Evolutionary conservation across 2,113 vertebrate species (phyloP), one percentile per base, ranked within the genome.

Genomic region (Xenopus borealis): DNA sequence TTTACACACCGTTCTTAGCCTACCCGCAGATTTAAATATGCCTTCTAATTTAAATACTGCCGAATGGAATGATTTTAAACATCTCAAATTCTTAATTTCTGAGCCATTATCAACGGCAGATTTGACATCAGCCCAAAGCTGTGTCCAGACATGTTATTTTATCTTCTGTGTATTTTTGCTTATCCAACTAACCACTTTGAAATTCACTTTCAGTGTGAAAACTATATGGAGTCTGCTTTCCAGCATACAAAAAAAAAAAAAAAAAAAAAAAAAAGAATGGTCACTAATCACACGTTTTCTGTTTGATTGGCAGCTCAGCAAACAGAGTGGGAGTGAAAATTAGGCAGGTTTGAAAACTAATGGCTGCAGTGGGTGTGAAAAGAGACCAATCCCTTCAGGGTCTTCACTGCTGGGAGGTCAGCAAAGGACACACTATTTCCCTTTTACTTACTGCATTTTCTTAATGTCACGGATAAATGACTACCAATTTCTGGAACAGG

Each of bases 241-340:
- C 50, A 77, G 74, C 58, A 40, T 40, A 6, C 33, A 40, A 40
- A 40, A 40, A 40, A 40, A 40, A 40, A 40, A 40, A 40, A 40
- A 40, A 40, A 40, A 40, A 40, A 40, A 40, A 27, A n/a, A 57
- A 64, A 66, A 75, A 33, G 52, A 77, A 77, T 64, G 58, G 30
- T 67, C 59, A 58, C 57, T 75, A 62, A 62, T 53, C 47, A 57
- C 30, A 64, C 11, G 11, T 20, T 62, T n/a, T 14, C 45, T 17
- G 57, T 17, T 12, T 52, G 85, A 81, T 66, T 81, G 80, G 59
- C 84, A 87, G 80, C 67, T 82, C 70, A 68, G 80, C 80, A 82
- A 85, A 88, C 82, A 16, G 44, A 30, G 55, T 70, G 11, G 77
- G 69, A 72, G 80, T 81, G 61, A 69, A 71, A 18, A 65, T 62